phyloP scores from a whole-genome alignment of 2,797 vertebrate genomes.

The Macrochelys suwanniensis region DNA sequence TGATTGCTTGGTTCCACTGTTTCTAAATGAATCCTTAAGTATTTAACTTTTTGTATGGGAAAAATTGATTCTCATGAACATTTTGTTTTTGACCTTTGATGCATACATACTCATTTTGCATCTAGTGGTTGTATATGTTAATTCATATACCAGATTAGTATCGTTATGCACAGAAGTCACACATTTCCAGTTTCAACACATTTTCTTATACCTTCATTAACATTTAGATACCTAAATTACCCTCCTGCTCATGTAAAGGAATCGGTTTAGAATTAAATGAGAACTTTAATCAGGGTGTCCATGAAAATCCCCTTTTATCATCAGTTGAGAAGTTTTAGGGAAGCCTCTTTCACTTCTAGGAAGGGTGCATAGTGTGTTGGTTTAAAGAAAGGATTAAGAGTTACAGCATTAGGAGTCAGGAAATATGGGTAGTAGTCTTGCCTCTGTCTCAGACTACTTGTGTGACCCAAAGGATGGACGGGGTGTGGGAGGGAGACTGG shows the following conservation, averaged over 20 bases:
- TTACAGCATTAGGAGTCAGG: neutral
- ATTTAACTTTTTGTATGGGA: neutral
- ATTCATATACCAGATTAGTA: neutral
- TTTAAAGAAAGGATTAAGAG: neutral
- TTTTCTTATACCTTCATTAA: neutral
- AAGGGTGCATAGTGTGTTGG: neutral
- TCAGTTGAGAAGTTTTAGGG: neutral
- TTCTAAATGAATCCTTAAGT: neutral
- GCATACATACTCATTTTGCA: neutral
- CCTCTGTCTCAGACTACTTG: neutral
- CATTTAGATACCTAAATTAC: conserved; percentile 4
- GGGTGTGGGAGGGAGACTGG: neutral
- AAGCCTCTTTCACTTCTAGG: neutral
- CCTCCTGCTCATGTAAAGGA: neutral
- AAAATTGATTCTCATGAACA: neutral
- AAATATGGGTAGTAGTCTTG: neutral
- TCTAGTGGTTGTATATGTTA: neutral
- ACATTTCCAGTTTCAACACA: neutral
- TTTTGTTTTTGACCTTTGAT: conserved; percentile 2
- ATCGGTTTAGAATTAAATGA: neutral
- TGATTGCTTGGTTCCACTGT: neutral
- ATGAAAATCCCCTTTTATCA: neutral
- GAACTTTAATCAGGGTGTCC: neutral
- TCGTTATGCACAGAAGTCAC: neutral
- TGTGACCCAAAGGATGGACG: neutral